Evolutionary conservation across 2,888 invertebrate species (phyloP), one percentile per base, ranked within the genome.

Genomic region (Ophioninae sp.): DNA sequence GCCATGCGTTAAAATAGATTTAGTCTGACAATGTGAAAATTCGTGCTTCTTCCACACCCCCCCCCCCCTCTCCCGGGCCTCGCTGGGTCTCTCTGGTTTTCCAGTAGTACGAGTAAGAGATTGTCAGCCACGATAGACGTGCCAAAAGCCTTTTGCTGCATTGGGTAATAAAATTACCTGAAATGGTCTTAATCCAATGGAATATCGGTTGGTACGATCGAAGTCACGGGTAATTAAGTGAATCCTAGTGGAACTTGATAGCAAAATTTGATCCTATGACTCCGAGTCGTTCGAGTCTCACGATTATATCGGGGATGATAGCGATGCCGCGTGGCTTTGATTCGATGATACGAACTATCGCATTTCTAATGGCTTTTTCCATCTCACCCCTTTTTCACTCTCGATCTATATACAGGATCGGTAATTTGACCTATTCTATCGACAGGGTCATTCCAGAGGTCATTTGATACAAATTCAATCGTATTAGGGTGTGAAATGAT

Each of bases 181-280:
- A 81, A 83, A 81, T 65, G 69, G 74, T 83, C 70, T 74, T 75
- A 50, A 78, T 83, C 74, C 39, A 57, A 74, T 80, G 77, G 69
- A 70, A 81, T 78, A 81, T 83, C 81, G 30, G 30, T 17, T 65
- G 75, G 59, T 70, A 70, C 65, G 69, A 67, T 81, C 77, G 70
- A 56, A 78, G 81, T 75, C 78, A 67, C 23, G 65, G 61, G 78
- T 68, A 83, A 81, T 83, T 78, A 81, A 70, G 77, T 69, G 57
- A 81, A 78, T 78, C 62, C 77, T 61, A 17, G 65, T 64, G 65
- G 73, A 76, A 83, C 74, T 61, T 13, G 50, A 13, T 65, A 56
- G 72, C 57, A 20, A 73, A 83, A 76, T 39, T 76, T 79, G 72
- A 79, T 82, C 57, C 61, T 68, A 30, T n/a, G 67, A 44, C 68